Percentiles rank a stretch among this genome's conserved stretches.
Conservation (phyloP, 2,113 vertebrate species). For the Nothocercus nigrocapillus region DNA sequence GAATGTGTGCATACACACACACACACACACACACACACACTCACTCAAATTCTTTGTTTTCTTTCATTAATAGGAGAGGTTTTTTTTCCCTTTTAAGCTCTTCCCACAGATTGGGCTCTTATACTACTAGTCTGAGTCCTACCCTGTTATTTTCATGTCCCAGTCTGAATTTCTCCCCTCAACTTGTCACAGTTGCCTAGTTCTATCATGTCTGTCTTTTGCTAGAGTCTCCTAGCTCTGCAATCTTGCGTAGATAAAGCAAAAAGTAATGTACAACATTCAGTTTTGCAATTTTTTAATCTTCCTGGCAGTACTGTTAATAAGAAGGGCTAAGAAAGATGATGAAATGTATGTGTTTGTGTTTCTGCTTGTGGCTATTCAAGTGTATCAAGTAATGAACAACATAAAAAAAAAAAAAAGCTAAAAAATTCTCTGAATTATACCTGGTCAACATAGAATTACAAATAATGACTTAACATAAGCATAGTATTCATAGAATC, state of each 20-base stretch:
- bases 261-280: background rate
- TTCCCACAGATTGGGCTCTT: background rate
- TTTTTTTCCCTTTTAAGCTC: background rate
- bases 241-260: background rate
- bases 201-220: background rate
- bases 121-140: background rate
- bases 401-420: background rate
- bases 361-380: background rate
- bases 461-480: background rate
- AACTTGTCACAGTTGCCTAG: background rate
- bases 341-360: background rate
- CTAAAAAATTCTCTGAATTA: background rate
- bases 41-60: background rate
- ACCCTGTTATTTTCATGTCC: background rate
- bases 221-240: background rate
- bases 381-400: background rate
- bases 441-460: background rate
- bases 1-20: background rate
- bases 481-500: no score
- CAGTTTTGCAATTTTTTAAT: background rate
- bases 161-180: background rate
- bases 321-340: background rate
- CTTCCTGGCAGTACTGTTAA: background rate
- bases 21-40: background rate
- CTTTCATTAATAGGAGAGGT: background rate